Evolutionary conservation across 2,888 invertebrate species (phyloP).

Genomic region (Melieria omissa): DNA sequence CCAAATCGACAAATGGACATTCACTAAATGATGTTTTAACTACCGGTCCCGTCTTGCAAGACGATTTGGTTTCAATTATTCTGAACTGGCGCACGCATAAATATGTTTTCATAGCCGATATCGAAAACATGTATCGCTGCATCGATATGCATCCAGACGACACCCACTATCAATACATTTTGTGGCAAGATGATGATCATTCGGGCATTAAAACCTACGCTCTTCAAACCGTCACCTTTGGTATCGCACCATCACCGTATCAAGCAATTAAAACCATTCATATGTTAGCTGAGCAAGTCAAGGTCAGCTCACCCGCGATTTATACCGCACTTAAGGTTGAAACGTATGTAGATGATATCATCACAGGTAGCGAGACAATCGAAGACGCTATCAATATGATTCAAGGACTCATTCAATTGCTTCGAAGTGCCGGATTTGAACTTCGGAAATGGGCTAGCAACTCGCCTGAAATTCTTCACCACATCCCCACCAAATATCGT

Average conservation of each 20-base stretch:
- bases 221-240: constrained; percentile 17
- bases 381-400: constrained; percentile 15
- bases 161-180: constrained; percentile 18
- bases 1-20: constrained; percentile 10
- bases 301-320: constrained; percentile 1
- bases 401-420: constrained; percentile 17
- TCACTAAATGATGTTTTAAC: constrained; percentile 19
- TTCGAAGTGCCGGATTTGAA: constrained; percentile 11
- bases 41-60: not conserved
- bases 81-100: constrained; percentile 17
- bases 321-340: constrained; percentile 17
- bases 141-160: constrained; percentile 20
- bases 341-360: constrained; percentile 23
- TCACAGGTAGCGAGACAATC: constrained; percentile 22
- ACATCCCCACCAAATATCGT: constrained; percentile 4
- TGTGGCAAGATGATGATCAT: constrained; percentile 20
- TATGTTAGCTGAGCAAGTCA: constrained; percentile 20
- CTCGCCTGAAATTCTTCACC: not conserved
- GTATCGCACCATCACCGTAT: constrained; percentile 24
- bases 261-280: constrained; percentile 31
- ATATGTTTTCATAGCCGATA: constrained; percentile 22
- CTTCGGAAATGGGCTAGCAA: constrained; percentile 6
- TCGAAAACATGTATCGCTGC: constrained; percentile 25
- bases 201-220: constrained; percentile 18
- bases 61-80: not conserved